Conservation (phyloP, 2,797 vertebrate species). For the Phrynocephalus guinanensis region DNA sequence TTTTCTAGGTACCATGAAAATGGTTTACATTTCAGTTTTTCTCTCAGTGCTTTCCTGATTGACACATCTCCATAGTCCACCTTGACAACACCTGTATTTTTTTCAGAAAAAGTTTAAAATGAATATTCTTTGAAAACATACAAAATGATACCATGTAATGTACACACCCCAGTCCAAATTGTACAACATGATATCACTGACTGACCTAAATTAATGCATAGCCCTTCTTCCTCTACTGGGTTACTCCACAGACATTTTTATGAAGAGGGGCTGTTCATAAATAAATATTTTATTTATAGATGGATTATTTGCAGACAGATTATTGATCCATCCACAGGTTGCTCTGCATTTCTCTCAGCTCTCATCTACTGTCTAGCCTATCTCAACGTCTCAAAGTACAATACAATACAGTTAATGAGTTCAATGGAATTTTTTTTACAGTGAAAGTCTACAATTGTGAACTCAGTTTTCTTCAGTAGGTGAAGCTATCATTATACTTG, state of each 20-base stretch:
- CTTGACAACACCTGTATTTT: slow-evolving; percentile 90
- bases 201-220: not conserved
- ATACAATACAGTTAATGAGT: not conserved
- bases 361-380: not conserved
- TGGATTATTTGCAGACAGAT: not conserved
- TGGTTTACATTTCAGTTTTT: slow-evolving; percentile 90
- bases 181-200: not conserved
- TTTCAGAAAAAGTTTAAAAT: slow-evolving; percentile 53
- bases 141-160: slow-evolving; percentile 5
- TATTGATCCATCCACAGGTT: not conserved
- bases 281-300: not conserved
- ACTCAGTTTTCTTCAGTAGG: not conserved
- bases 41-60: slow-evolving; percentile 88
- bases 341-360: not conserved
- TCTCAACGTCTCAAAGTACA: not conserved
- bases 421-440: not conserved
- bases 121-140: slow-evolving; percentile 10
- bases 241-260: not conserved
- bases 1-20: slow-evolving; percentile 99
- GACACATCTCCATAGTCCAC: slow-evolving; percentile 97
- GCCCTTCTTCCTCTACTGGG: not conserved
- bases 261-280: not conserved
- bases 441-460: not conserved
- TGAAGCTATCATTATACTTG: not conserved
- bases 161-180: not conserved